Conservation (phyloP, 2,113 vertebrate species). For the Maccullochella peelii region DNA sequence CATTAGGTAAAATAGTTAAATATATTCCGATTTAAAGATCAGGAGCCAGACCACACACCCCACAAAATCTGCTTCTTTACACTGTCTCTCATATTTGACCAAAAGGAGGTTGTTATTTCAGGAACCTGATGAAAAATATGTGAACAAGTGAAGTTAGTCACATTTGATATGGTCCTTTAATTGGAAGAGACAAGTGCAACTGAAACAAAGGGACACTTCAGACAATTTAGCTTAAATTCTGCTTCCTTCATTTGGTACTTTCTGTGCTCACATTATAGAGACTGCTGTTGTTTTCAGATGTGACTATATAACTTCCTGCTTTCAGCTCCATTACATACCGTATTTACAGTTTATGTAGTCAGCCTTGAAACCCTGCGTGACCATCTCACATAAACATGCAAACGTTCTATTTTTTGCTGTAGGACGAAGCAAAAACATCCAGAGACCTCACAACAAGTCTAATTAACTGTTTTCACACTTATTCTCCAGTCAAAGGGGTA, state of each 20-base stretch:
- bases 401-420: conserved; percentile 43
- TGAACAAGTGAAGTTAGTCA: conserved; percentile 21
- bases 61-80: conserved; percentile 4
- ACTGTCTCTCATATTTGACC: conserved; percentile 9
- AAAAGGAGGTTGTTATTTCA: conserved; percentile 21
- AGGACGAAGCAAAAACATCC: conserved; percentile 29
- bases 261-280: not conserved
- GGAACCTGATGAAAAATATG: conserved; percentile 32
- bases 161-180: conserved; percentile 23
- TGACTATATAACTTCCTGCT: conserved; percentile 32
- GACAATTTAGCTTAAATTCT: conserved; percentile 27
- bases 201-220: conserved; percentile 37
- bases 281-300: conserved; percentile 21
- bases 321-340: conserved; percentile 29
- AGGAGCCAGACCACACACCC: conserved; percentile 41
- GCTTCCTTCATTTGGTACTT: not conserved
- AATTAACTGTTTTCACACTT: conserved; percentile 64
- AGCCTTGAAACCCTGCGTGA: conserved; percentile 19
- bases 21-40: conserved; percentile 43
- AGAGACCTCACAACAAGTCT: conserved; percentile 45
- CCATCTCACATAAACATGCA: conserved; percentile 16
- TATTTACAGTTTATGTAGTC: conserved; percentile 34
- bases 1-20: conserved; percentile 63
- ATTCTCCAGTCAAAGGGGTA: conserved; percentile 56
- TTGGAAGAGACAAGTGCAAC: conserved; percentile 36